phyloP scores from a whole-genome alignment of 2,888 invertebrate genomes.

The Brachyptera risi region DNA sequence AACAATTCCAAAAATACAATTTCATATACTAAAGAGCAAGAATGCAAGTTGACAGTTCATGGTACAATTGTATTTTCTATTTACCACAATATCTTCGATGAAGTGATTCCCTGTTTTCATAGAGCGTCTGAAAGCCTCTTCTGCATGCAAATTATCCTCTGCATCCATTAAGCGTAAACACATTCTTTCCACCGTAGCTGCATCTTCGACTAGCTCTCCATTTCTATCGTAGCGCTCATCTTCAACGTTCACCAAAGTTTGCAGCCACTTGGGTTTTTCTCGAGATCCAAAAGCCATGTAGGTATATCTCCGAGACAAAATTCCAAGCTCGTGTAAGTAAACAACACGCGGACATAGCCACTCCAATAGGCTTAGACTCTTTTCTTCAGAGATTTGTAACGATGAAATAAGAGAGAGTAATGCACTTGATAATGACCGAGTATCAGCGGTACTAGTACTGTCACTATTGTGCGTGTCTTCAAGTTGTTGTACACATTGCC shows the following conservation, averaged over 20 bases:
- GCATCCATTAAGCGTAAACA: slow-evolving; percentile 22
- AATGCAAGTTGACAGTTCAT: too few relatives aligned
- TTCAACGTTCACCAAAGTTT: slow-evolving; percentile 39
- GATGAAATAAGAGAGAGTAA: slow-evolving; percentile 41
- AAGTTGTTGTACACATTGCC: slow-evolving; percentile 2
- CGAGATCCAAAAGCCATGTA: slow-evolving; percentile 22
- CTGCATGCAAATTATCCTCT: slow-evolving; percentile 35
- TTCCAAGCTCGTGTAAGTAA: slow-evolving; percentile 34
- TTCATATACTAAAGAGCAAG: too few relatives aligned
- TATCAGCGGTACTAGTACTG: slow-evolving; percentile 13
- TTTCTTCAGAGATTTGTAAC: slow-evolving; percentile 37
- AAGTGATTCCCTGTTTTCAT: slow-evolving; percentile 39
- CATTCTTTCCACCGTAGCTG: slow-evolving; percentile 31
- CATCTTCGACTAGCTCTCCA: slow-evolving; percentile 12
- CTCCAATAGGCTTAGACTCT: slow-evolving; percentile 36
- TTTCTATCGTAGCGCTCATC: slow-evolving; percentile 36
- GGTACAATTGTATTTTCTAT: too few relatives aligned
- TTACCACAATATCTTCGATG: slow-evolving; percentile 42
- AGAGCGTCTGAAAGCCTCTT: slow-evolving; percentile 39
- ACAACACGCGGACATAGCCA: slow-evolving; percentile 39
- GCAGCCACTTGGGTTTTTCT: slow-evolving; percentile 37
- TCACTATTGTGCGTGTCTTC: slow-evolving; percentile 22
- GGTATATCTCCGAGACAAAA: slow-evolving; percentile 39
- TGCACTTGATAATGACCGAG: slow-evolving; percentile 32
- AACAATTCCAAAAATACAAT: too few relatives aligned